phyloP scores from a whole-genome alignment of 2,113 vertebrate genomes.

The Vulpes lagopus region DNA sequence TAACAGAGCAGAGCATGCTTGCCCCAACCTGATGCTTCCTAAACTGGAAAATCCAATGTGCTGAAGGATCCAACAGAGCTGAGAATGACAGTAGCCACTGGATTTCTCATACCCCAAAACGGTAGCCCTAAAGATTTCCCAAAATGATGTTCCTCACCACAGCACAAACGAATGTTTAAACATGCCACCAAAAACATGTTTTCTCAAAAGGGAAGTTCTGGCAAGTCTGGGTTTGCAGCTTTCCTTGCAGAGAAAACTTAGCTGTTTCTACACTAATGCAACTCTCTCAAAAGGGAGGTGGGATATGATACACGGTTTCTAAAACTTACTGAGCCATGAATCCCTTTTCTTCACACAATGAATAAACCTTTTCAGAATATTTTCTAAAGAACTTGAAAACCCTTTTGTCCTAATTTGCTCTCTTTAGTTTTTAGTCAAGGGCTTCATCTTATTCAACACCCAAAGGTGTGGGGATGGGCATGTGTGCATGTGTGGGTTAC shows the following conservation, averaged over 20 bases:
- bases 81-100: background rate
- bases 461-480: background rate
- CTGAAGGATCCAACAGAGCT: background rate
- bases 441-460: background rate
- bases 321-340: constrained; percentile 2
- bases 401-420: background rate
- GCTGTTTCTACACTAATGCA: background rate
- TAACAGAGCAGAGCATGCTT: background rate
- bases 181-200: background rate
- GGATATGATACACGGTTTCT: background rate
- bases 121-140: background rate
- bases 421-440: constrained; percentile 18
- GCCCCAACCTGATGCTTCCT: background rate
- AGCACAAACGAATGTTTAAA: background rate
- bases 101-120: background rate
- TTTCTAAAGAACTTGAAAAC: constrained; percentile 24
- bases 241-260: background rate
- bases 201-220: background rate
- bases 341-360: background rate
- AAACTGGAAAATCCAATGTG: background rate
- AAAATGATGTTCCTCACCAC: background rate
- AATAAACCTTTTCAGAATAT: constrained; percentile 2
- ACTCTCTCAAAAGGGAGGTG: background rate
- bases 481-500: background rate
- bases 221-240: background rate